These are phyloP conservation scores for Epicauta chinensis DNA, from an alignment of 1,140 invertebrate genomes.

Conservation along the genomic window DNA sequence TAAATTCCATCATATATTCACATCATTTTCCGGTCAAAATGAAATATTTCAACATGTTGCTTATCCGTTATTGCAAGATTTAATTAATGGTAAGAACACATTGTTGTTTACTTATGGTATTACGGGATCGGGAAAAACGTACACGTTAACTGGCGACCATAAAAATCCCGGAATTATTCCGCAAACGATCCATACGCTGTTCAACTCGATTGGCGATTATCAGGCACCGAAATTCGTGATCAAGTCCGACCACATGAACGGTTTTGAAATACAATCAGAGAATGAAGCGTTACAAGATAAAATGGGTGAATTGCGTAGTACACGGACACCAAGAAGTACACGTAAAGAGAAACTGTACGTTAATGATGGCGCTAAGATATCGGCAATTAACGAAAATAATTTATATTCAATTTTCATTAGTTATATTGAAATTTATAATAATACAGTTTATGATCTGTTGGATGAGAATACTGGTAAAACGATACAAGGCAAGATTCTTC, in stretches of 20 bases:
- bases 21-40: conserved; percentile 67
- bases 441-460: conserved; percentile 92
- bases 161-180: conserved; percentile 82
- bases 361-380: conserved; percentile 45
- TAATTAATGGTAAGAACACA: conserved; percentile 78
- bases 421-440: conserved; percentile 98
- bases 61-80: conserved; percentile 75
- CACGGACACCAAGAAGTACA: neutral
- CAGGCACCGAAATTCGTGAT: conserved; percentile 82
- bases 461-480: conserved; percentile 55
- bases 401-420: conserved; percentile 90
- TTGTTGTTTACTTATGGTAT: conserved; percentile 94
- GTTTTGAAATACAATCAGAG: conserved; percentile 84
- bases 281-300: conserved; percentile 81
- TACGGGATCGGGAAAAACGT: conserved; percentile 94
- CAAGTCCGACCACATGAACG: conserved; percentile 88
- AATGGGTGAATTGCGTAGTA: conserved; percentile 41
- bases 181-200: conserved; percentile 83
- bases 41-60: conserved; percentile 82
- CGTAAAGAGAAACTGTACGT: conserved; percentile 29
- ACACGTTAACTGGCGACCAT: conserved; percentile 82
- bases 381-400: conserved; percentile 70
- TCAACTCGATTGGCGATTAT: conserved; percentile 77
- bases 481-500: conserved; percentile 59
- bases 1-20: conserved; percentile 81